Base-by-base conservation (phyloP, 1,140 invertebrate species). In the Holcopasites calliopsidis region DNA sequence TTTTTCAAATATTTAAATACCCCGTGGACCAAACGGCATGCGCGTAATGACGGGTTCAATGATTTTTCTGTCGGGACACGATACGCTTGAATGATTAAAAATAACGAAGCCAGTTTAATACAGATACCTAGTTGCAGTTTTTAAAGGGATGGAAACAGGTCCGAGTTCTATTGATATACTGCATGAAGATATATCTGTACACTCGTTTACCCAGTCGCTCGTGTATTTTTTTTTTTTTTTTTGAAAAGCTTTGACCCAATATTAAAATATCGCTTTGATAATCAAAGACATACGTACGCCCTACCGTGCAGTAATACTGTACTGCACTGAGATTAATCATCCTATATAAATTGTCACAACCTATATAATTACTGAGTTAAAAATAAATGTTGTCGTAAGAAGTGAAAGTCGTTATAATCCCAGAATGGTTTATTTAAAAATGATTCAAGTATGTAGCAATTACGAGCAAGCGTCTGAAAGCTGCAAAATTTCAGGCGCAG, bases 51-150 rank as follows among this genome's bases (percentile, higher is more conserved):
- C 16, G n/a, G 28, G 8, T 26, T 50, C 38, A 21, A 68, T 47
- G 72, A 64, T 68, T 61, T 75, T 42, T 54, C 49, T 57, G 16
- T 28, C 21, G 26, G 31, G 31, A 44, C 38, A 42, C 28, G n/a
- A 52, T 31, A 73, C 75, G 81, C 47, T 80, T 26, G 81, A 73
- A 50, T 84, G 77, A 83, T 68, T 83, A 75, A 76, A 83, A 83
- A 83, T 83, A 83, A 83, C 77, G 82, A 83, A 57, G 66, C 57
- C 40, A 47, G 50, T 58, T 58, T 55, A n/a, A n/a, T n/a, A 23
- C 2, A 42, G 50, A 58, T 10, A 76, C 2, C 23, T 50, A 47
- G 38, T 1, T 38, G 11, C 49, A 50, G 50, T 75, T 61, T n/a
- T 38, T 71, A 44, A 77, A 49, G n/a, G 60, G 38, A 62, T 5